Base-by-base conservation (phyloP, 30 jellyfish, hydroid and myxozoan genomes). In the Haliclystus octoradiatus region DNA sequence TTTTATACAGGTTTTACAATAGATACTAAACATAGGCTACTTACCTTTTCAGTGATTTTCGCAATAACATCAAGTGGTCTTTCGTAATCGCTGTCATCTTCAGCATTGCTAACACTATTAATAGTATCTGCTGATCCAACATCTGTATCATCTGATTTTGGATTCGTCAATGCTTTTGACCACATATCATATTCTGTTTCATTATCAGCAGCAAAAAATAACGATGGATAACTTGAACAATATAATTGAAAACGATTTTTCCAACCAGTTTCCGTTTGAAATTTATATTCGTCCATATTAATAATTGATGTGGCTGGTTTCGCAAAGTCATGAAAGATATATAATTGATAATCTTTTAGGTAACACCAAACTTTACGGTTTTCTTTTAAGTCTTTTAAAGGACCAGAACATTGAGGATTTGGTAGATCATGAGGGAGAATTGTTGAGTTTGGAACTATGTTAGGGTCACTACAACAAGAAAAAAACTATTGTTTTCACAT, bases 351-450 rank as follows among this genome's bases (percentile, higher is more conserved):
- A 22, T 60, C 33, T 60, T 80, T 87, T 29, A 87, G 52, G 34
- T 77, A 93, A 61, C 86, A 74, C 97, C 97, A 87, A 14, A 63
- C 68, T 26, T 74, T 79, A 4, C 86, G 53, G 68, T 71, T 70
- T 7, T 80, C 68, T 19, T 81, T 82, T 40, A 87, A 63, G 26
- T 87, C 84, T 50, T 72, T 69, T 62, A 87, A 69, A 12, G 90
- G 90, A 9, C 97, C 97, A 33, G 80, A 65, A n/a, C 78, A 75
- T 3, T 52, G 23, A 1, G 94, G 84, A 50, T 76, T 63, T 40
- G 46, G 79, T 53, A 87, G 67, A 29, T 87, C 92, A 51, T 72
- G 85, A 7, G 68, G 63, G 51, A 52, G 61, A 24, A 83, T 33
- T 40, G 60, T 40, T 9, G 57, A 40, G 19, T 40, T 19, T 19